Evolutionary conservation across 2,888 invertebrate species (phyloP).

Genomic region (Eledone cirrhosa): DNA sequence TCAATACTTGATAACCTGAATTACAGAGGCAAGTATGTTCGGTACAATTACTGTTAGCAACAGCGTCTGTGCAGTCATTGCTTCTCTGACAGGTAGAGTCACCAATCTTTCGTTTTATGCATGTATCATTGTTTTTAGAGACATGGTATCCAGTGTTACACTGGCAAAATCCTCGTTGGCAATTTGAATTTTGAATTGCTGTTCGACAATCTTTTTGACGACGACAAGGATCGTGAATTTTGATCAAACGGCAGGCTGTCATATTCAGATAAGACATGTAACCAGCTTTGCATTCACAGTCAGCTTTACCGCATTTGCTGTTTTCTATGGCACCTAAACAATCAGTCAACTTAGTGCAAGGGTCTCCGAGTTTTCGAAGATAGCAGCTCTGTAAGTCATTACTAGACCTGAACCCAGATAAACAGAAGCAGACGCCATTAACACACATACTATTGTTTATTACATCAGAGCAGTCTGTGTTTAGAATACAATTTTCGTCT

Average conservation of each 20-base stretch:
- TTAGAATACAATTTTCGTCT: conserved; percentile 1
- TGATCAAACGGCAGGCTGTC: conserved; percentile 18
- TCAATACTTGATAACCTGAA: conserved; percentile 31
- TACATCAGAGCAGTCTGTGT: conserved; percentile 26
- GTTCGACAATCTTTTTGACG: conserved; percentile 32
- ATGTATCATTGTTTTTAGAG: conserved; percentile 35
- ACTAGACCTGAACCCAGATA: not conserved
- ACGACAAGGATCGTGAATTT: conserved; percentile 33
- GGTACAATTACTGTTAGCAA: conserved; percentile 43
- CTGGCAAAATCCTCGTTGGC: conserved; percentile 29
- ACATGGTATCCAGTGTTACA: conserved; percentile 37
- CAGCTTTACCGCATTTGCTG: conserved; percentile 10
- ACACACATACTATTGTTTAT: conserved; percentile 13
- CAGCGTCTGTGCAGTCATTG: conserved; percentile 40
- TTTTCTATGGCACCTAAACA: conserved; percentile 15
- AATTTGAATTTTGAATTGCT: conserved; percentile 34
- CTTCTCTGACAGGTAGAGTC: conserved; percentile 37
- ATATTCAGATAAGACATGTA: conserved; percentile 24
- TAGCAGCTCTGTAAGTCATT: not conserved
- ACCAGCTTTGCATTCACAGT: conserved; percentile 22
- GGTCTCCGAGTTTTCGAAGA: conserved; percentile 5
- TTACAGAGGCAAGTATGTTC: conserved; percentile 32
- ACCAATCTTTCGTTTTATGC: conserved; percentile 39
- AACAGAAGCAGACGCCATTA: conserved; percentile 28
- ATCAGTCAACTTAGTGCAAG: not conserved